These are phyloP conservation scores for Diadema setosum DNA, from an alignment of 35 echinoderm and acorn worm species.

Conservation along the genomic window DNA sequence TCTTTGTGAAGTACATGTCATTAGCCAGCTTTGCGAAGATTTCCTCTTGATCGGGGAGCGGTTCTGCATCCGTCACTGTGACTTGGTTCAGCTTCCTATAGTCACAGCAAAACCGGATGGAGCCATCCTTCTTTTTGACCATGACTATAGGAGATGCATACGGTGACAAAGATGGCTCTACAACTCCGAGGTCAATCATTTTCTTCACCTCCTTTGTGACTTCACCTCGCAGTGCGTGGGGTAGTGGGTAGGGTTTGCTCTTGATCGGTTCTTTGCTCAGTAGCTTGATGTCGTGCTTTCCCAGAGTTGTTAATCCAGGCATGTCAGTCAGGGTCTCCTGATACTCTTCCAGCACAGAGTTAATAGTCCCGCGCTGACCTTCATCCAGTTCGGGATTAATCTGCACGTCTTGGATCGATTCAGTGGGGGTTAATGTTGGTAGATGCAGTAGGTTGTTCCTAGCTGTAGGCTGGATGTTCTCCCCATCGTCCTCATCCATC, in stretches of 20 bases:
- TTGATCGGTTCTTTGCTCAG: slow-evolving; percentile 1
- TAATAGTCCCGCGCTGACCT: background rate
- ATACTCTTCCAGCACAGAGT: slow-evolving; percentile 4
- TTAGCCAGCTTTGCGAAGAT: slow-evolving; percentile 13
- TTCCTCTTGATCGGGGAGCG: slow-evolving; percentile 35
- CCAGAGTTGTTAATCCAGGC: slow-evolving; percentile 26
- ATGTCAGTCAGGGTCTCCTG: slow-evolving; percentile 27
- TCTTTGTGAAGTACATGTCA: slow-evolving; percentile 33
- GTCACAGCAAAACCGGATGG: slow-evolving; percentile 29
- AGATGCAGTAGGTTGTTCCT: background rate
- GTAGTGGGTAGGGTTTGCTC: slow-evolving; percentile 42
- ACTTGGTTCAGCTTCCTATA: slow-evolving; percentile 7
- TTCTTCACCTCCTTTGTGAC: slow-evolving; percentile 33
- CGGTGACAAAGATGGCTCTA: background rate
- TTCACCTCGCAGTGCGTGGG: slow-evolving; percentile 24
- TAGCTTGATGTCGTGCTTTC: slow-evolving; percentile 23
- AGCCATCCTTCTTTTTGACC: slow-evolving; percentile 25
- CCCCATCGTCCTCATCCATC: background rate
- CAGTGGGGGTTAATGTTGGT: background rate
- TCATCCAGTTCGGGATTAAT: background rate
- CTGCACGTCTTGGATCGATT: slow-evolving; percentile 1
- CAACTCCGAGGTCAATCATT: slow-evolving; percentile 47
- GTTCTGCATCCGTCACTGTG: slow-evolving; percentile 30
- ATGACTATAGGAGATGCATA: slow-evolving; percentile 29
- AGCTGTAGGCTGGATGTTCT: background rate